Base-by-base conservation (phyloP, 2,888 invertebrate genomes). In the Hedya salicella region DNA sequence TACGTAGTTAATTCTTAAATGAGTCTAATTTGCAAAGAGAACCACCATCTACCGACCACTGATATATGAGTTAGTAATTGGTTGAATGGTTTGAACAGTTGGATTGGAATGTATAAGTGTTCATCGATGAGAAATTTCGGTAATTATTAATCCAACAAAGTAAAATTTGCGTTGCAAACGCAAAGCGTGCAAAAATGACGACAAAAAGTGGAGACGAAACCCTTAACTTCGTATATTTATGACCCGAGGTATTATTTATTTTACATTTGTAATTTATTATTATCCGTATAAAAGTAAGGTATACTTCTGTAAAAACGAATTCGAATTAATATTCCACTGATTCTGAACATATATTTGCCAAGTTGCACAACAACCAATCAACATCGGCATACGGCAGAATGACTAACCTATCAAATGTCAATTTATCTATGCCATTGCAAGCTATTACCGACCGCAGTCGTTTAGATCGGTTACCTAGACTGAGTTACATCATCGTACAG, bases 401-500 rank as follows among this genome's bases (percentile, higher is more conserved):
- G 3, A 17, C n/a, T 54, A 48, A 42, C 40, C 42, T 17, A 59
- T 52, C 25, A 42, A 54, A 67, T 67, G 14, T 36, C 53, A 62
- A 56, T 48, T 19, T 21, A 30, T 50, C 42, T 52, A 50, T 53
- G 59, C 36, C 44, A 39, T 59, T 50, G 52, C 48, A 46, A 46
- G 36, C 46, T 53, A 16, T 57, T 42, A 49, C 21, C 62, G 17
- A 48, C 44, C 64, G 57, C 50, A n/a, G 21, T 40, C 49, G 32
- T 50, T 49, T 50, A 32, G 49, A 63, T 63, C 44, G 42, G 57
- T 25, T 64, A 44, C 57, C 50, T 56, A 56, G 49, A 30, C 19
- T 42, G 30, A 40, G 32, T 64, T 50, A 64, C 57, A 50, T 64
- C 64, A 64, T 44, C 42, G 9, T 32, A 44, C 21, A 17, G 8